Conservation (phyloP, 2,113 vertebrate species). For the Clarias gariepinus region DNA sequence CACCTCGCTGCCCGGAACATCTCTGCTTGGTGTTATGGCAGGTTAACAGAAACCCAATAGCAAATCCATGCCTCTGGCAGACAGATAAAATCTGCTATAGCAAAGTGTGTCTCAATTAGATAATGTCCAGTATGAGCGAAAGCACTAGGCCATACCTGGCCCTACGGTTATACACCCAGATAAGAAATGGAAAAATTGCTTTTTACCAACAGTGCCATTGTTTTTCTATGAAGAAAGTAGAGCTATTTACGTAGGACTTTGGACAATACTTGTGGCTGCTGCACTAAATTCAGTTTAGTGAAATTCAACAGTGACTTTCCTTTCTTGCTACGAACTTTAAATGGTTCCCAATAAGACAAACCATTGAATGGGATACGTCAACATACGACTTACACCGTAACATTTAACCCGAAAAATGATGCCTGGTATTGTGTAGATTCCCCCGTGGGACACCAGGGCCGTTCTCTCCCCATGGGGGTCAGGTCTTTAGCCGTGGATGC, state of each 20-base stretch:
- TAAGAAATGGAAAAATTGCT: neutral
- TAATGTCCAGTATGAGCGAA: constrained; percentile 67
- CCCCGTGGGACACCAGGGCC: too few species aligned
- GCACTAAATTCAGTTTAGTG: neutral
- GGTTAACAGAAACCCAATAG: constrained; percentile 66
- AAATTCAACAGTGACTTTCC: neutral
- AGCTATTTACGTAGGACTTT: neutral
- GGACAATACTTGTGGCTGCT: neutral
- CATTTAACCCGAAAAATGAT: too few species aligned
- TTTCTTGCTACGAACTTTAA: neutral
- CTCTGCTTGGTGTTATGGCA: constrained; percentile 67
- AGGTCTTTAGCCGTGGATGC: too few species aligned
- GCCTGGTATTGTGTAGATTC: too few species aligned
- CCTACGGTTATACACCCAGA: constrained; percentile 19
- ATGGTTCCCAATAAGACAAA: neutral
- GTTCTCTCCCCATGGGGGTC: too few species aligned
- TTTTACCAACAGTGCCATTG: constrained; percentile 4
- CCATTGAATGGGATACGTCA: neutral
- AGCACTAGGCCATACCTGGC: constrained; percentile 47
- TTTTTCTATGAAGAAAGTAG: neutral
- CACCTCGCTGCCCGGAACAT: constrained; percentile 70
- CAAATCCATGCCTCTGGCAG: constrained; percentile 57
- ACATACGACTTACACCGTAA: neutral
- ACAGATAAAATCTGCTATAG: constrained; percentile 75
- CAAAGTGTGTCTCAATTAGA: constrained; percentile 67